A percentile compares a stretch with the other conserved stretches of the same genome.
Evolutionary conservation across 2,113 vertebrate genomes (phyloP).

Genomic region (Pygoscelis adeliae): DNA sequence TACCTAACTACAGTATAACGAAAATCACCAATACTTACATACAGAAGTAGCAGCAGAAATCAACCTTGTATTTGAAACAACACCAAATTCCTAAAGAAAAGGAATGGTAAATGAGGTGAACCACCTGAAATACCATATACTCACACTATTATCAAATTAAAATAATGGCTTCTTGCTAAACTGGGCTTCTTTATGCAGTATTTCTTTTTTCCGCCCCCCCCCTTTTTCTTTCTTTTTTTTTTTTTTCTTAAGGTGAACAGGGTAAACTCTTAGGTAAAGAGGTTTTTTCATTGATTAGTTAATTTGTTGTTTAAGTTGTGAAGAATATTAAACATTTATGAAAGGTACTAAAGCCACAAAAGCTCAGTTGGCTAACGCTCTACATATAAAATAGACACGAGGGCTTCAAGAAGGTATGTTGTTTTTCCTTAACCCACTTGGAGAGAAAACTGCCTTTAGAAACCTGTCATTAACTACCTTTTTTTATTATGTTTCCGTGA

Average conservation of each 20-base stretch:
- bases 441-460: neutral
- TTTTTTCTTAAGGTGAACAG: neutral
- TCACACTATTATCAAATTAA: neutral
- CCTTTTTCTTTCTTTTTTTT: neutral
- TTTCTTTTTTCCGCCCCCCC: neutral
- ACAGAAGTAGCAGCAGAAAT: constrained; percentile 99
- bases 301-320: neutral
- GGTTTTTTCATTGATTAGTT: neutral
- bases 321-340: neutral
- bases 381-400: neutral
- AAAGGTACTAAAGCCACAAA: neutral
- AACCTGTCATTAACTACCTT: neutral
- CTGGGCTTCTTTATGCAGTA: neutral
- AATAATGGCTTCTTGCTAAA: neutral
- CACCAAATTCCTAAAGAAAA: constrained; percentile 93
- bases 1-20: neutral
- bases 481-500: neutral
- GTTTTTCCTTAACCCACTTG: neutral
- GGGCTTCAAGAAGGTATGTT: neutral
- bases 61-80: constrained; percentile 97
- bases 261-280: neutral
- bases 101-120: constrained; percentile 24
- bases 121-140: neutral
- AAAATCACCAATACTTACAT: constrained; percentile 84
- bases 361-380: neutral